Percentiles rank a stretch among this genome's conserved stretches.
Evolutionary conservation across 2,888 invertebrate species (phyloP).

Genomic region (Lissonota sp.): DNA sequence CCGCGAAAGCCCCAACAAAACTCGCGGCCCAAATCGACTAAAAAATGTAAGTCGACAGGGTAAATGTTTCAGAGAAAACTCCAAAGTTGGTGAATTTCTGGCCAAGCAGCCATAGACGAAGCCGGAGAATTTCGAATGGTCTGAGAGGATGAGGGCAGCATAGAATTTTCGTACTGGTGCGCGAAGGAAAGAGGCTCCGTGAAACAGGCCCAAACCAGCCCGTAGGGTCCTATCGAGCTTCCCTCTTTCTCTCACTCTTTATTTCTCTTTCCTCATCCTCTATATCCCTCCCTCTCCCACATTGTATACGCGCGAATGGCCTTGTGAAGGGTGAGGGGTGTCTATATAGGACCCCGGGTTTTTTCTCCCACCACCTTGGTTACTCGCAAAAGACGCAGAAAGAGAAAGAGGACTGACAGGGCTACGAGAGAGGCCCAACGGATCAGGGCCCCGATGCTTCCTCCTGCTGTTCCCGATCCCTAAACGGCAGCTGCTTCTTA

Average conservation of each 20-base stretch:
- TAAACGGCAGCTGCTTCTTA: slow-evolving; percentile 67
- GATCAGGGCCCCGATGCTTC: slow-evolving; percentile 56
- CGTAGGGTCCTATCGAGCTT: slow-evolving; percentile 56
- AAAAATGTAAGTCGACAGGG: neutral
- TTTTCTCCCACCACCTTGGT: slow-evolving; percentile 42
- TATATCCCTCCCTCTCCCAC: slow-evolving; percentile 24
- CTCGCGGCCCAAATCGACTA: neutral
- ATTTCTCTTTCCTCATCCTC: slow-evolving; percentile 34
- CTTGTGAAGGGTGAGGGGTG: slow-evolving; percentile 65
- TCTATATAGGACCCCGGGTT: slow-evolving; percentile 42
- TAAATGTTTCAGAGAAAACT: neutral
- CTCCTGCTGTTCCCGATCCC: slow-evolving; percentile 67
- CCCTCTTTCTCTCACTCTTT: slow-evolving; percentile 20
- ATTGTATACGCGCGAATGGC: slow-evolving; percentile 56
- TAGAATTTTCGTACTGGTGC: slow-evolving; percentile 52
- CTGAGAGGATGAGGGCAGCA: slow-evolving; percentile 31
- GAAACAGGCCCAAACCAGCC: slow-evolving; percentile 56
- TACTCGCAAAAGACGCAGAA: slow-evolving; percentile 23
- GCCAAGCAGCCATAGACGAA: slow-evolving; percentile 1
- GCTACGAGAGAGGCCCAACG: slow-evolving; percentile 54
- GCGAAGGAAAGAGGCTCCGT: slow-evolving; percentile 30
- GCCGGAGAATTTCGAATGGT: slow-evolving; percentile 12
- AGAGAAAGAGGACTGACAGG: slow-evolving; percentile 25
- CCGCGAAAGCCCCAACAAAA: neutral
- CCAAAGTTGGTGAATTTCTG: slow-evolving; percentile 2